phyloP scores from a whole-genome alignment of 2,113 vertebrate species.

The Microtus richardsoni region DNA sequence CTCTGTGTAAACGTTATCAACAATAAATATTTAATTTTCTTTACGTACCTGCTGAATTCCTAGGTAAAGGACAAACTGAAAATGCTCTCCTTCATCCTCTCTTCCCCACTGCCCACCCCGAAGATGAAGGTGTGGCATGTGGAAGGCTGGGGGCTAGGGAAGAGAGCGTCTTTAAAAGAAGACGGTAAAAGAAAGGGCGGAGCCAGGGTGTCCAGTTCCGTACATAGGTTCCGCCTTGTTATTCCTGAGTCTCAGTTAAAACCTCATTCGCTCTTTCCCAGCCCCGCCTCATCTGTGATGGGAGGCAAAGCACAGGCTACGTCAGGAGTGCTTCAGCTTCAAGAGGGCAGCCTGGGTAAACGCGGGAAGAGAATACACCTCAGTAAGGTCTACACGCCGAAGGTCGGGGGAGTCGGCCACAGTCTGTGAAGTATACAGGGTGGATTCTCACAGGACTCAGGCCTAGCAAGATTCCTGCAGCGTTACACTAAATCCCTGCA shows the following conservation, averaged over 20 bases:
- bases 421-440: not conserved
- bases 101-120: not conserved
- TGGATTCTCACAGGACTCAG: not conserved
- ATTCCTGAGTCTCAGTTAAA: constrained; percentile 23
- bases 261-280: not conserved
- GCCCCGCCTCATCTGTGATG: not conserved
- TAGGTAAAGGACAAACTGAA: not conserved
- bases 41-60: not conserved
- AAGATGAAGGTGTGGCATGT: not conserved
- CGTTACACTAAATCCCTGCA: not conserved
- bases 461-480: not conserved
- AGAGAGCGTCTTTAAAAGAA: not conserved
- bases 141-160: not conserved
- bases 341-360: not conserved
- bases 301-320: not conserved
- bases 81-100: not conserved
- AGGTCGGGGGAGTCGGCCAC: not conserved
- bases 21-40: constrained; percentile 15
- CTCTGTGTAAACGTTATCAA: constrained; percentile 9
- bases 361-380: not conserved
- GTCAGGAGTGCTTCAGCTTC: not conserved
- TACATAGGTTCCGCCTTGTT: not conserved
- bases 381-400: not conserved
- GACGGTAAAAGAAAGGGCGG: not conserved
- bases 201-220: not conserved